Conservation (phyloP, 2,888 invertebrate species). For the Chrysodeixis includens region DNA sequence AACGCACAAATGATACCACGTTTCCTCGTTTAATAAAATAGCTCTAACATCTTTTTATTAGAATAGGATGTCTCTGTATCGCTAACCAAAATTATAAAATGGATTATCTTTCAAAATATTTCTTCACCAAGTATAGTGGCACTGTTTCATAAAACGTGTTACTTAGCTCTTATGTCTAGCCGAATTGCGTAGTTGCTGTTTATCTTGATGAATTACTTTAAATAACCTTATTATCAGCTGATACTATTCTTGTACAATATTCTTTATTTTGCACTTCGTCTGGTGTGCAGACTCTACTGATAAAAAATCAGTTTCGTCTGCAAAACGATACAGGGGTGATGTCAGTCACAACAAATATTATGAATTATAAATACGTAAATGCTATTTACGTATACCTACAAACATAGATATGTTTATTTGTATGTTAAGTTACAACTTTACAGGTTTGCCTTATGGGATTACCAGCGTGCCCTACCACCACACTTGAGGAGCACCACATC, state of each 20-base stretch:
- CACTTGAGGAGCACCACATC: too few species aligned
- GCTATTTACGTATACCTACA: too few species aligned
- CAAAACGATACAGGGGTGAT: slow-evolving; percentile 14
- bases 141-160: too few species aligned
- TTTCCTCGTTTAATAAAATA: background rate
- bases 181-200: background rate
- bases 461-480: too few species aligned
- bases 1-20: background rate
- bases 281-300: background rate
- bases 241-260: slow-evolving; percentile 12
- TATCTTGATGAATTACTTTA: background rate
- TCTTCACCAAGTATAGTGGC: too few species aligned
- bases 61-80: background rate
- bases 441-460: too few species aligned
- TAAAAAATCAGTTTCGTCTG: slow-evolving; percentile 12
- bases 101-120: background rate
- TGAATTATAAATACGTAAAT: background rate
- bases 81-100: background rate
- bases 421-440: too few species aligned
- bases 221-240: slow-evolving; percentile 5
- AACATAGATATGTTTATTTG: too few species aligned
- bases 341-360: slow-evolving; percentile 5
- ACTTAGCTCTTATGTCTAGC: too few species aligned
- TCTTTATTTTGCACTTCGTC: slow-evolving; percentile 20
- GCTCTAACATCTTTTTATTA: background rate